Conservation (phyloP, 2,888 invertebrate species). For the Phlogophora meticulosa region DNA sequence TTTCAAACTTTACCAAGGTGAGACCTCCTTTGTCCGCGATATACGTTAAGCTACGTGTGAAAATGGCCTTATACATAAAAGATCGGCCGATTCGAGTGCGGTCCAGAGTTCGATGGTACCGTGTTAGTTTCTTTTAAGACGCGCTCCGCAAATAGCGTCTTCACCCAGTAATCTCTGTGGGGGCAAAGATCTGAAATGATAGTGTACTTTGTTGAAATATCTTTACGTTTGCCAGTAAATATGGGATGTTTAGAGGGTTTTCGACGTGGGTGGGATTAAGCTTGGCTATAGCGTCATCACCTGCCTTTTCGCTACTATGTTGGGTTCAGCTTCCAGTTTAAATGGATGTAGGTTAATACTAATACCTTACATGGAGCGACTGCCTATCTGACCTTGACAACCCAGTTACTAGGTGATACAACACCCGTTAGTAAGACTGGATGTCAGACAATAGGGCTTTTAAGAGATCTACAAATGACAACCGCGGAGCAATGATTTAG, state of each 20-base stretch:
- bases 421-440: no score
- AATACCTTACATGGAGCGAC: no score
- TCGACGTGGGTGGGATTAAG: background rate
- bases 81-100: slow-evolving; percentile 62
- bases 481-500: no score
- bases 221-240: slow-evolving; percentile 22
- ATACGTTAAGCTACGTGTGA: slow-evolving; percentile 48
- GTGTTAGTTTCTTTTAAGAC: slow-evolving; percentile 56
- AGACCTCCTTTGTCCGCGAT: slow-evolving; percentile 53
- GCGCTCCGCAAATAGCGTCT: slow-evolving; percentile 43
- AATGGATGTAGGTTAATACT: no score
- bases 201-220: slow-evolving; percentile 41
- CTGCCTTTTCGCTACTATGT: no score
- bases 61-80: slow-evolving; percentile 70
- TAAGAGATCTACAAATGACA: no score
- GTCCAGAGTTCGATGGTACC: slow-evolving; percentile 52
- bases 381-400: no score
- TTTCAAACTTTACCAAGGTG: slow-evolving; percentile 33
- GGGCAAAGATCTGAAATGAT: slow-evolving; percentile 53
- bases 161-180: slow-evolving; percentile 40
- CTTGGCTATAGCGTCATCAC: no score
- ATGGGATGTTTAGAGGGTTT: slow-evolving; percentile 28
- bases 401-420: no score
- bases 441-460: no score
- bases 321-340: no score